A percentile compares a stretch with the other conserved stretches of the same genome.
Evolutionary conservation across 2,797 vertebrate genomes (phyloP).

Genomic region (Leptodactylus fallax): DNA sequence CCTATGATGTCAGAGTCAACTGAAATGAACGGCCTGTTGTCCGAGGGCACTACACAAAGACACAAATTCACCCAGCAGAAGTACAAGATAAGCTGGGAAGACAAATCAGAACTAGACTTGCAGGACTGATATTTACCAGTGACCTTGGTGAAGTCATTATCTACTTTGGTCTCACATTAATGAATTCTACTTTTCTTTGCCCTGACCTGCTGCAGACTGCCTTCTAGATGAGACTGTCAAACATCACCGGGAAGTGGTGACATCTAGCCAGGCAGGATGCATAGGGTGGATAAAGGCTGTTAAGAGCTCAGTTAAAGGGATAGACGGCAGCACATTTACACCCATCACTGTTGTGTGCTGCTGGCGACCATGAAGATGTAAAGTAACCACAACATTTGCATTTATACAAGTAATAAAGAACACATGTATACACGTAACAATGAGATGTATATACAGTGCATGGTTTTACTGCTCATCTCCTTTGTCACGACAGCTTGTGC

Average conservation of each 20-base stretch:
- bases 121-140: constrained; percentile 47
- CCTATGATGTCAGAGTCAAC: constrained; percentile 11
- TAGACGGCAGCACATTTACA: constrained; percentile 17
- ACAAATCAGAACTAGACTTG: constrained; percentile 24
- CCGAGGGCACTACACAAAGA: constrained; percentile 29
- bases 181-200: constrained; percentile 40
- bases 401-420: neutral
- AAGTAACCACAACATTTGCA: neutral
- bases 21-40: constrained; percentile 3
- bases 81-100: constrained; percentile 50
- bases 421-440: neutral
- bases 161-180: constrained; percentile 51
- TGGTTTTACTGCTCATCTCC: neutral
- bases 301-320: neutral
- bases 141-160: constrained; percentile 58
- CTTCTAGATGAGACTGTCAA: constrained; percentile 30
- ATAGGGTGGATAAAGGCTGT: neutral
- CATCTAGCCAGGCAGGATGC: constrained; percentile 34
- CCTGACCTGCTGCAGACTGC: neutral
- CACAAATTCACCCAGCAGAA: constrained; percentile 20
- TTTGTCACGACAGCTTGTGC: neutral
- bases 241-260: constrained; percentile 30
- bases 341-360: neutral
- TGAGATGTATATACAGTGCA: neutral
- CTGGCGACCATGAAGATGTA: neutral